Percentiles rank a stretch among this genome's conserved stretches.
These are phyloP conservation scores for Stratiomys singularior DNA, from an alignment of 2,888 invertebrate genomes.

Conservation along the genomic window DNA sequence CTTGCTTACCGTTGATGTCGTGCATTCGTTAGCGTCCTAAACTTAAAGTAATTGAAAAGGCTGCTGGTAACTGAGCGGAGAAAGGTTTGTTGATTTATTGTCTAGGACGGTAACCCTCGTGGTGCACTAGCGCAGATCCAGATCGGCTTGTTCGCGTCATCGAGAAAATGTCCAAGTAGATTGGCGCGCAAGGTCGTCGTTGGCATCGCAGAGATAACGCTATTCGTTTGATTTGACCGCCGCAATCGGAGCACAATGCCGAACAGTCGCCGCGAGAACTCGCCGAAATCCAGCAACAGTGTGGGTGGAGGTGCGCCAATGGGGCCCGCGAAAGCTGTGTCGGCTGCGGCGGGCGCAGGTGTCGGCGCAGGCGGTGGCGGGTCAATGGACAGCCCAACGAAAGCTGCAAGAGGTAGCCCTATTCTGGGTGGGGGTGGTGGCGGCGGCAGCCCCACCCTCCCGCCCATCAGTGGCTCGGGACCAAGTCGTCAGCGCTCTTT, in stretches of 20 bases:
- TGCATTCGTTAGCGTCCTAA: neutral
- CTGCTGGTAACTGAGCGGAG: neutral
- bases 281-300: constrained; percentile 60
- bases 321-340: neutral
- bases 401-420: constrained; percentile 22
- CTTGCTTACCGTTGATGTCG: neutral
- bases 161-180: constrained; percentile 27
- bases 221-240: neutral
- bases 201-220: constrained; percentile 8
- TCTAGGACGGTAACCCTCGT: constrained; percentile 19
- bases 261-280: constrained; percentile 46
- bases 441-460: constrained; percentile 60
- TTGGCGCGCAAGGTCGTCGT: neutral
- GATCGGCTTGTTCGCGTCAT: constrained; percentile 10
- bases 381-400: constrained; percentile 27
- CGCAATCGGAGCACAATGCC: constrained; percentile 29
- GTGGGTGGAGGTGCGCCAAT: constrained; percentile 55
- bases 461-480: constrained; percentile 64
- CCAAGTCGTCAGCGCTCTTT: constrained; percentile 80
- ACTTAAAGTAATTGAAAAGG: neutral
- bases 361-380: constrained; percentile 2
- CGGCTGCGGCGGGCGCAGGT: neutral
- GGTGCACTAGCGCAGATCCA: neutral
- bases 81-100: constrained; percentile 31
- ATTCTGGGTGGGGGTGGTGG: constrained; percentile 17